Base-by-base conservation (phyloP, 2,888 invertebrate genomes). In the Stenichneumon culpator region DNA sequence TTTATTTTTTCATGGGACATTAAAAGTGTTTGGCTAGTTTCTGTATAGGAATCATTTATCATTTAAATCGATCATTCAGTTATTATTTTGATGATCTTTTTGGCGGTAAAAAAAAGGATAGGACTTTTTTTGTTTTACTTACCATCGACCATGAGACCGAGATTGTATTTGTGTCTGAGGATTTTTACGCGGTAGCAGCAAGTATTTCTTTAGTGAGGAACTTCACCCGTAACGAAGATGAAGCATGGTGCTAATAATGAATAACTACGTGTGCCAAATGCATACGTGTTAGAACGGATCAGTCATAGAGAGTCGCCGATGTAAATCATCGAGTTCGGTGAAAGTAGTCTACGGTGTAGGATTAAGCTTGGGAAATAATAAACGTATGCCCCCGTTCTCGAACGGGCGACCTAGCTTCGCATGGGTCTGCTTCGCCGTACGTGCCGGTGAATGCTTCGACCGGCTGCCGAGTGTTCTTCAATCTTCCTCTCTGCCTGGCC, bases 291-390 rank as follows among this genome's bases (percentile, higher is more conserved):
- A 11, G 25, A 25, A 14, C 11, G 32, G 28, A 25, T 54, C 54
- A 19, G 22, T n/a, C 9, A 67, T 67, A 39, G 25, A 54, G 57
- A 50, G 60, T 57, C 19, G 28, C 47, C 25, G 47, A 67, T 54
- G 79, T 22, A 67, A 70, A 70, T 80, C 65, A 67, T 65, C 36
- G 67, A 69, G 65, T 82, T 86, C 79, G 85, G 87, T 88, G 88
- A 89, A 89, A 89, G 88, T 89, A 80, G 74, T 79, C 44, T 32
- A 60, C 28, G 69, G 22, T 57, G 47, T 47, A 60, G 69, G 63
- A 70, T 75, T 72, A 11, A 50, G 72, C 60, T 69, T 85, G 82
- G 77, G 86, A 86, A 85, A 84, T 72, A 84, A 87, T 86, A 85
- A 84, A 86, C 86, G 86, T 39, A 22, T 67, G 65, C 22, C 67